Conservation (phyloP, 2,888 invertebrate genomes). For the Abrostola triplasia region DNA sequence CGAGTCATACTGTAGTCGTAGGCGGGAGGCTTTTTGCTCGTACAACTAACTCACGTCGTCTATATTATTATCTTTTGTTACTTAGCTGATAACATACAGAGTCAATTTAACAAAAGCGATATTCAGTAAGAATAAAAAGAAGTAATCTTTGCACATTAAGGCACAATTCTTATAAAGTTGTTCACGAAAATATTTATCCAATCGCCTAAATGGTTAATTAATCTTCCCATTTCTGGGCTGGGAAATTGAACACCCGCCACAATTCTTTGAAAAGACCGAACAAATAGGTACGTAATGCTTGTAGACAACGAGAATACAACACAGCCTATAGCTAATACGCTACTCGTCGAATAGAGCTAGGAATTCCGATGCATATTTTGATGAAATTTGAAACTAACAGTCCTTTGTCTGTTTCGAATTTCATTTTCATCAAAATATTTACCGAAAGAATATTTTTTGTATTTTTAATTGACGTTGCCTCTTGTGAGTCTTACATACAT, state of each 20-base stretch:
- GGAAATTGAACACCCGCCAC: slow-evolving; percentile 49
- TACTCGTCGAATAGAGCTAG: too few species aligned
- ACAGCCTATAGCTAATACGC: neutral
- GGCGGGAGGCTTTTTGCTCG: slow-evolving; percentile 7
- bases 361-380: too few species aligned
- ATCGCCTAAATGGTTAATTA: slow-evolving; percentile 48
- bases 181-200: slow-evolving; percentile 48
- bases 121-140: neutral
- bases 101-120: slow-evolving; percentile 4
- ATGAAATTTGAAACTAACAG: too few species aligned
- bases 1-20: slow-evolving; percentile 27
- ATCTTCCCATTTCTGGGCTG: slow-evolving; percentile 42
- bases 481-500: too few species aligned
- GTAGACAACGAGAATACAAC: slow-evolving; percentile 14
- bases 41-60: slow-evolving; percentile 2
- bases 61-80: slow-evolving; percentile 18
- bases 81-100: neutral
- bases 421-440: too few species aligned
- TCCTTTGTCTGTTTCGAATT: too few species aligned
- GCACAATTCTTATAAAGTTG: slow-evolving; percentile 38
- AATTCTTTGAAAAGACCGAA: slow-evolving; percentile 44
- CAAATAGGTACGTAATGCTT: slow-evolving; percentile 34
- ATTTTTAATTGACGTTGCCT: too few species aligned
- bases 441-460: too few species aligned
- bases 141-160: slow-evolving; percentile 20